Percentiles rank a stretch among this genome's conserved stretches.
Conservation (phyloP, 2,797 vertebrate species). For the Mormyrops boulengeri region DNA sequence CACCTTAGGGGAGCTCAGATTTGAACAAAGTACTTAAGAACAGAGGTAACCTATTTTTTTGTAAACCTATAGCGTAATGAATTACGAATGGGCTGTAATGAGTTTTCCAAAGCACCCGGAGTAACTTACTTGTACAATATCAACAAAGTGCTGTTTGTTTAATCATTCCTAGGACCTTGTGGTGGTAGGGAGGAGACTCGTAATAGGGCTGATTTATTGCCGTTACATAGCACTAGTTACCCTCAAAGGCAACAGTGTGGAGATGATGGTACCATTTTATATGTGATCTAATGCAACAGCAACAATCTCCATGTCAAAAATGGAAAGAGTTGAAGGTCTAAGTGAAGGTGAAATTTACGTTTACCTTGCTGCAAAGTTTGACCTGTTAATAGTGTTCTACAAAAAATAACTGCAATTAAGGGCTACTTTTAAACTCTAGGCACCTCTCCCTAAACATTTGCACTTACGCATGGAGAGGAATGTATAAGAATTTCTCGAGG, state of each 20-base stretch:
- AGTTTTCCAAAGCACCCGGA: not conserved
- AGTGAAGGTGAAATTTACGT: not conserved
- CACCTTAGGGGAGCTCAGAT: not conserved
- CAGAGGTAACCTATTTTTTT: not conserved
- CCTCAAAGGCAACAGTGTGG: not conserved
- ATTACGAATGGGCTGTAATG: not conserved
- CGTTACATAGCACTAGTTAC: not conserved
- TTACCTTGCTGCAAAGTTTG: not conserved
- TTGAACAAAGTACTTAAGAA: not conserved
- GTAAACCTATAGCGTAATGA: not conserved
- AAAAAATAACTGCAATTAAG: not conserved
- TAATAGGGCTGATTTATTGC: not conserved
- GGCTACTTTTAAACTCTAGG: not conserved
- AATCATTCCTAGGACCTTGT: constrained; percentile 6
- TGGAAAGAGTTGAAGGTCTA: not conserved
- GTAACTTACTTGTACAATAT: not conserved
- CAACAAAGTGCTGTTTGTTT: not conserved
- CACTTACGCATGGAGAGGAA: not conserved
- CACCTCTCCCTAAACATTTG: not conserved
- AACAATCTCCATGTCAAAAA: not conserved
- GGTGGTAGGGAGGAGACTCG: not conserved
- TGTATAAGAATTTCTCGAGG: not conserved
- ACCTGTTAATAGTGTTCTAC: not conserved
- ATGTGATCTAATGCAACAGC: not conserved
- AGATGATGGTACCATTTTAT: not conserved